Base-by-base conservation (phyloP, 2,797 vertebrate species). In the Aratinga solstitialis region DNA sequence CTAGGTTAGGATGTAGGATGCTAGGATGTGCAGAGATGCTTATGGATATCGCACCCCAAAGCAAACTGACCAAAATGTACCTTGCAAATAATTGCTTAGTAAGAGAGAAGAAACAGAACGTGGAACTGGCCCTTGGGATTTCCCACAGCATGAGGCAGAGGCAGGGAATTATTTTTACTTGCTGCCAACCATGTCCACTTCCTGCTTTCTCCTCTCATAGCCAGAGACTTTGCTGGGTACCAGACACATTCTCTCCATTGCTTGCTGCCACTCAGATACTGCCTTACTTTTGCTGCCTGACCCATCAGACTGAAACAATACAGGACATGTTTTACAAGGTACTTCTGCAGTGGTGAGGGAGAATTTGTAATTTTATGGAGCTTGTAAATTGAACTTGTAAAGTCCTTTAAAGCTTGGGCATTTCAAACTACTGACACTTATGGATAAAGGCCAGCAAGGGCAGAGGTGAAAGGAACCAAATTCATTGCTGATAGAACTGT, bases 331-430 rank as follows among this genome's bases (percentile, higher is more conserved):
- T 97, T 95, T 94, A 97, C 92, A 96, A 96, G 90, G 74, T 95
- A 75, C 4, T 94, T 92, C 89, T 94, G 82, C 76, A 74, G 58
- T 61, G 71, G 56, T 61, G 68, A 95, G 87, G 61, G 86, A 94
- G 93, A 96, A 88, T 69, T 71, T 87, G 65, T 94, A 93, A 93
- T 96, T 97, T 97, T 96, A 97, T 95, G 81, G 96, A 90, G 91
- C 96, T 96, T 95, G 91, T 96, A 97, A 97, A 96, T 62, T 22
- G 67, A 88, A 93, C 94, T 96, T 95, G 91, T 97, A 96, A 97
- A 97, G 86, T 84, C 84, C 89, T 94, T 92, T 83, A 97, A 95
- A 94, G 72, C 84, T 90, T 94, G 94, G 85, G 34, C 80, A 94
- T 95, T 94, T 96, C 94, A 93, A 75, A 74, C 80, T 92, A 71